Base-by-base conservation (phyloP, 2,113 vertebrate genomes). In the Pelusios castaneus region DNA sequence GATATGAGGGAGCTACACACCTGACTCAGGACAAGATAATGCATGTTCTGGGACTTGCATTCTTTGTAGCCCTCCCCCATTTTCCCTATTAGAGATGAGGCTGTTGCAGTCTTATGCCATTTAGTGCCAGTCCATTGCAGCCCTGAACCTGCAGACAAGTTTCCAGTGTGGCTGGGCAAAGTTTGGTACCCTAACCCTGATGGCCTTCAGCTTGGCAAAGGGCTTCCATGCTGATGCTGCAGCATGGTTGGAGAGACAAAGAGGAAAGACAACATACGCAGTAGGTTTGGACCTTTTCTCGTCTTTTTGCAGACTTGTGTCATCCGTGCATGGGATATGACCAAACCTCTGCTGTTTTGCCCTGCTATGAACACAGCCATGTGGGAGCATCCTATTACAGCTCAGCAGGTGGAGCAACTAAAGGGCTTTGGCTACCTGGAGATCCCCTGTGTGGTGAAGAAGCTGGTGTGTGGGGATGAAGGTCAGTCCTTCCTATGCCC, bases 311-410 rank as follows among this genome's bases (percentile, higher is more conserved):
- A 99, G 99, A 99, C 99, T 0, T 99, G 99, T 85, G 98, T 99
- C 80, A 98, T 99, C 75, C 98, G 99, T 5, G 99, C 99, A 5
- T 99, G 99, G 99, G 99, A 99, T 87, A 95, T 85, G 78, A 98
- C 96, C 80, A 99, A 99, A 43, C 99, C 99, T 11, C 97, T 99
- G 83, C 97, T 99, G 79, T 99, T 99, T 98, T 99, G 99, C 94
- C 99, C 99, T 0, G 99, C 99, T n/a, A 99, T 99, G 99, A 99
- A 99, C 97, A 99, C 99, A 0, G 98, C 98, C 87, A 99, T 99
- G 99, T 99, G 99, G 99, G 97, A 98, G 47, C 99, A 99, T 97
- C 99, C 99, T 13, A 95, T 99, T 93, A 99, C 99, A 2, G 97
- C 97, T 13, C 98, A 84, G 93, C 99, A 99, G 43, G 96, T 99